Evolutionary conservation across 2,888 invertebrate genomes (phyloP).

Genomic region (Tinea pellionella): DNA sequence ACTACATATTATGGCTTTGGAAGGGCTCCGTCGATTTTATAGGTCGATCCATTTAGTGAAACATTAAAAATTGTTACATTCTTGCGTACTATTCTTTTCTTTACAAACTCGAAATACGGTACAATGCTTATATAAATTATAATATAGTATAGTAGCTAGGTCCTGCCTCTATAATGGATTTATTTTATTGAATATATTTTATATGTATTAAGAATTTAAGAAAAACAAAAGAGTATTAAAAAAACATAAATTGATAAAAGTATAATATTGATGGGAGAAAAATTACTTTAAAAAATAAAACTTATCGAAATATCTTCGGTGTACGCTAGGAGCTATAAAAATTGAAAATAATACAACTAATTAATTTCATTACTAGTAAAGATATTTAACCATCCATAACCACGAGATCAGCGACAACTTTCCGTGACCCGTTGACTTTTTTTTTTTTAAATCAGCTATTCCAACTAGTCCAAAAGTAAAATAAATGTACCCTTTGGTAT

Average conservation of each 20-base stretch:
- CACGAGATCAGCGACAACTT: constrained; percentile 64
- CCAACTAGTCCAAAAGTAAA: not conserved
- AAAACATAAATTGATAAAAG: constrained; percentile 18
- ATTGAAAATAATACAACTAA: constrained; percentile 70
- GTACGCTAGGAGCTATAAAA: constrained; percentile 70
- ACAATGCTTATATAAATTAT: too few relatives aligned
- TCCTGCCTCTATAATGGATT: too few relatives aligned
- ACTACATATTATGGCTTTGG: too few relatives aligned
- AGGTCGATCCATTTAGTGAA: too few relatives aligned
- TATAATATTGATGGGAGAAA: constrained; percentile 68
- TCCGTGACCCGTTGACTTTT: constrained; percentile 45
- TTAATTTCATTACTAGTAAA: constrained; percentile 68
- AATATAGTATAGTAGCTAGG: too few relatives aligned
- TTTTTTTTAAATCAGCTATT: not conserved
- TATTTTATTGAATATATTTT: too few relatives aligned
- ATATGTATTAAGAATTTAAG: not conserved
- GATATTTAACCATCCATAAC: constrained; percentile 66
- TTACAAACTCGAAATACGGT: too few relatives aligned
- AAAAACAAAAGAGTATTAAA: not conserved
- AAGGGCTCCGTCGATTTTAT: too few relatives aligned
- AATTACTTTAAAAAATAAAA: constrained; percentile 67
- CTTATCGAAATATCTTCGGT: constrained; percentile 71
- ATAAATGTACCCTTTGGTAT: constrained; percentile 14
- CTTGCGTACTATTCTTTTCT: too few relatives aligned
- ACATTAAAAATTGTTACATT: too few relatives aligned